Evolutionary conservation across 1,140 invertebrate species (phyloP).

Genomic region (Anoplophora glabripennis): DNA sequence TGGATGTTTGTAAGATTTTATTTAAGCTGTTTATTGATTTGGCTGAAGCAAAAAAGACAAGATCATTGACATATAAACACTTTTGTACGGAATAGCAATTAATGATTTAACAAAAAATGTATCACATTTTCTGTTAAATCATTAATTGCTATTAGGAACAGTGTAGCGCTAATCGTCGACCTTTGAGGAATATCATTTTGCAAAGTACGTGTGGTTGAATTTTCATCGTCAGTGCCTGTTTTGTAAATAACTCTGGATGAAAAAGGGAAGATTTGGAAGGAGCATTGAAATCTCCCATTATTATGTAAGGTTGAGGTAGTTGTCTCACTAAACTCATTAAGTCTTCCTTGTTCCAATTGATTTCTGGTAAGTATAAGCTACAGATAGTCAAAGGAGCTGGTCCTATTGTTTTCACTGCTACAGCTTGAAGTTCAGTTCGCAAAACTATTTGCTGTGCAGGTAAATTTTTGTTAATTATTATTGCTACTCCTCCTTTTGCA

Average conservation of each 20-base stretch:
- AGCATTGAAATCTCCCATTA: neutral
- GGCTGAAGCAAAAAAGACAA: neutral
- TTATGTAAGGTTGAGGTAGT: neutral
- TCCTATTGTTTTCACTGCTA: too few relatives aligned
- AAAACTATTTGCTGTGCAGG: neutral
- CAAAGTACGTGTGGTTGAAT: neutral
- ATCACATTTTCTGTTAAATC: neutral
- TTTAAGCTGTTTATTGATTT: too few relatives aligned
- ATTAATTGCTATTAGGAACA: slow-evolving; percentile 8
- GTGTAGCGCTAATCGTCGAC: neutral
- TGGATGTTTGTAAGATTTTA: too few relatives aligned
- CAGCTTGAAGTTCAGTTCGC: neutral
- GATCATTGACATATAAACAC: slow-evolving; percentile 1
- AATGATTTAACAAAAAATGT: too few relatives aligned
- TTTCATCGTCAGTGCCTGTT: neutral
- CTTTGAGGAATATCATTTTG: slow-evolving; percentile 9
- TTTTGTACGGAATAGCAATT: neutral
- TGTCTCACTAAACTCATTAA: neutral
- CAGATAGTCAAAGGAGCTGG: neutral
- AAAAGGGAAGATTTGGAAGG: too few relatives aligned
- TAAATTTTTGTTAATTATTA: neutral
- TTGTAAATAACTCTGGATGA: too few relatives aligned
- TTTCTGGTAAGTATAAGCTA: neutral
- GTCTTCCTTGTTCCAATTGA: neutral
- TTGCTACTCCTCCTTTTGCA: neutral